Evolutionary conservation across 2,888 invertebrate genomes (phyloP).

Genomic region (Brachylomia viminalis): DNA sequence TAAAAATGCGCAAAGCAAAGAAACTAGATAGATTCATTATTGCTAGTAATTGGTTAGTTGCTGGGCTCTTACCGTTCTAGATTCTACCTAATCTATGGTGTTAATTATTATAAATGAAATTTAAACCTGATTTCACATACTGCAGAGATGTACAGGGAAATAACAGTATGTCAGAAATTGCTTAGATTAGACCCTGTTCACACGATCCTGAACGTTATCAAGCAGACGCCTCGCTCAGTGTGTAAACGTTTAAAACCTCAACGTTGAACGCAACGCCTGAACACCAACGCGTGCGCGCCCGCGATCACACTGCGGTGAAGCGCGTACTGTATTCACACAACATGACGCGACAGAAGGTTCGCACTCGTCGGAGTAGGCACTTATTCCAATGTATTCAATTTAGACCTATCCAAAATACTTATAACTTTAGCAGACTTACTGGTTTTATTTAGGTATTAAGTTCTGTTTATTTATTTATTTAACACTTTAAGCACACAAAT

Average conservation of each 20-base stretch:
- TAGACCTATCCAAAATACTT: too few relatives aligned
- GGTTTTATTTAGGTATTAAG: neutral
- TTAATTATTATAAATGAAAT: neutral
- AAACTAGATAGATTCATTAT: neutral
- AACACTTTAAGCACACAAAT: too few relatives aligned
- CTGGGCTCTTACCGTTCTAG: neutral
- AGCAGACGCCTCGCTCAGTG: constrained; percentile 5
- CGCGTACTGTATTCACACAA: neutral
- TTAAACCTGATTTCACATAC: neutral
- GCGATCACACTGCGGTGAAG: constrained; percentile 4
- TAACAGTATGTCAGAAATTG: neutral
- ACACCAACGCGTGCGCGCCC: neutral
- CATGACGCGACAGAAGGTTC: neutral
- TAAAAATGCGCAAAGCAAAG: constrained; percentile 10
- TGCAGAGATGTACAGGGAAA: neutral
- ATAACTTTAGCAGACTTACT: too few relatives aligned
- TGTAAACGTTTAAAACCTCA: constrained; percentile 19
- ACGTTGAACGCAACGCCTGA: neutral
- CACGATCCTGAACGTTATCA: neutral
- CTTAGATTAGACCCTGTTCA: constrained; percentile 9
- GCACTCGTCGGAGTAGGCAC: neutral
- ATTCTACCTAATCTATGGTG: neutral
- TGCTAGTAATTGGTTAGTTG: neutral
- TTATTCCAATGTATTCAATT: neutral
- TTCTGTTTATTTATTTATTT: too few relatives aligned